Percentiles rank a stretch among this genome's conserved stretches.
phyloP scores from a whole-genome alignment of 2,888 invertebrate species.

The Drosophila anomalata region DNA sequence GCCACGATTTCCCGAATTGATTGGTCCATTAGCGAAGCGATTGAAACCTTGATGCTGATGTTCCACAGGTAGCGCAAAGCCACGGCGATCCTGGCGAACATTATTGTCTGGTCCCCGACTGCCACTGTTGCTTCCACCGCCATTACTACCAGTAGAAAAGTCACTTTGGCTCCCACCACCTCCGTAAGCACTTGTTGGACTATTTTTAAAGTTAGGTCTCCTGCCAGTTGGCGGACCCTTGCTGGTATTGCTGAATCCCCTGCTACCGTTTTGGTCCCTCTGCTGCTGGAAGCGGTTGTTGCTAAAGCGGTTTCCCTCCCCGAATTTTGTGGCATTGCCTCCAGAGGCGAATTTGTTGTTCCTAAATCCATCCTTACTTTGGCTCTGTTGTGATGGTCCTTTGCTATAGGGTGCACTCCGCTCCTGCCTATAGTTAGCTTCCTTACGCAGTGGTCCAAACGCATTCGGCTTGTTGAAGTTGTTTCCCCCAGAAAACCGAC shows the following conservation, averaged over 20 bases:
- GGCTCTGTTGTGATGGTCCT: slow-evolving; percentile 48
- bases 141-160: slow-evolving; percentile 41
- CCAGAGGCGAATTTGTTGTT: slow-evolving; percentile 63
- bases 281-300: slow-evolving; percentile 33
- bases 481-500: slow-evolving; percentile 30
- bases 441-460: slow-evolving; percentile 72
- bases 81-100: slow-evolving; percentile 81
- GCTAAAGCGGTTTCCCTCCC: slow-evolving; percentile 42
- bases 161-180: slow-evolving; percentile 50
- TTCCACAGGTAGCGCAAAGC: slow-evolving; percentile 80
- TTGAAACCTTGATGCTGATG: slow-evolving; percentile 64
- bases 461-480: slow-evolving; percentile 49
- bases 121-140: slow-evolving; percentile 16
- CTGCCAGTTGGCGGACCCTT: slow-evolving; percentile 28
- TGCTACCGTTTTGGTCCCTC: slow-evolving; percentile 28
- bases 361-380: slow-evolving; percentile 54
- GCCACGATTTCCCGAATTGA: slow-evolving; percentile 49
- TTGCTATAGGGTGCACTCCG: slow-evolving; percentile 70
- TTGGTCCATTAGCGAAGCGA: slow-evolving; percentile 73
- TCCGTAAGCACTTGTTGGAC: slow-evolving; percentile 54
- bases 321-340: slow-evolving; percentile 21
- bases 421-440: slow-evolving; percentile 66
- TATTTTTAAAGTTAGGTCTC: slow-evolving; percentile 48
- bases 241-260: slow-evolving; percentile 26
- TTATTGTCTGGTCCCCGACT: slow-evolving; percentile 33